phyloP scores from a whole-genome alignment of 2,113 vertebrate species.

The Ranitomeya variabilis region DNA sequence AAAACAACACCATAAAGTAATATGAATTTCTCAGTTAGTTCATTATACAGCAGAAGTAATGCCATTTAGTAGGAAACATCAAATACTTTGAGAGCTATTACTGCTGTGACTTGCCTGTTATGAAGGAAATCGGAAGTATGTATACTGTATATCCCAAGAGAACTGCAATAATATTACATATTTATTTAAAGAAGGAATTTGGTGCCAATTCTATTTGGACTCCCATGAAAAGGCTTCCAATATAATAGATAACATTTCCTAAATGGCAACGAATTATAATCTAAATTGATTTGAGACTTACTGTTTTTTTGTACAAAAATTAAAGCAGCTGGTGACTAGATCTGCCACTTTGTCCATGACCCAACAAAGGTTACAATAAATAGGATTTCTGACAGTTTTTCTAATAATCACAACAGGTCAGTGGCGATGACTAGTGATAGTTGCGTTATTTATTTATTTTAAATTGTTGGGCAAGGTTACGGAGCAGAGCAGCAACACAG shows the following conservation, averaged over 20 bases:
- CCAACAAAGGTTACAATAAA: too few relatives aligned
- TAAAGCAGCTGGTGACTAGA: too few relatives aligned
- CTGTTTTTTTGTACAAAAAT: too few relatives aligned
- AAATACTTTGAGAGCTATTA: neutral
- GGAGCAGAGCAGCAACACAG: too few relatives aligned
- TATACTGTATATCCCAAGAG: neutral
- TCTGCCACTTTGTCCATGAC: too few relatives aligned
- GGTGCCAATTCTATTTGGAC: neutral
- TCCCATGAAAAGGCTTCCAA: neutral
- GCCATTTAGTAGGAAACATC: neutral
- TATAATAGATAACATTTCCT: neutral
- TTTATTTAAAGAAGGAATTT: neutral
- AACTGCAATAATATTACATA: conserved; percentile 13
- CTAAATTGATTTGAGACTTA: neutral
- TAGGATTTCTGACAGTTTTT: too few relatives aligned
- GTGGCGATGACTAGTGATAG: too few relatives aligned
- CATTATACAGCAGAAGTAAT: neutral
- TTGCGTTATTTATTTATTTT: too few relatives aligned
- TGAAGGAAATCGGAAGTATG: neutral
- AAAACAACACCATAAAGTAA: neutral
- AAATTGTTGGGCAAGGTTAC: too few relatives aligned
- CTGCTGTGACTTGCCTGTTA: neutral
- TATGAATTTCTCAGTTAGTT: neutral
- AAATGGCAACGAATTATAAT: neutral
- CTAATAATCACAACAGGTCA: too few relatives aligned